phyloP scores from a whole-genome alignment of 1,140 invertebrate species.

The Brachystomella parvula region DNA sequence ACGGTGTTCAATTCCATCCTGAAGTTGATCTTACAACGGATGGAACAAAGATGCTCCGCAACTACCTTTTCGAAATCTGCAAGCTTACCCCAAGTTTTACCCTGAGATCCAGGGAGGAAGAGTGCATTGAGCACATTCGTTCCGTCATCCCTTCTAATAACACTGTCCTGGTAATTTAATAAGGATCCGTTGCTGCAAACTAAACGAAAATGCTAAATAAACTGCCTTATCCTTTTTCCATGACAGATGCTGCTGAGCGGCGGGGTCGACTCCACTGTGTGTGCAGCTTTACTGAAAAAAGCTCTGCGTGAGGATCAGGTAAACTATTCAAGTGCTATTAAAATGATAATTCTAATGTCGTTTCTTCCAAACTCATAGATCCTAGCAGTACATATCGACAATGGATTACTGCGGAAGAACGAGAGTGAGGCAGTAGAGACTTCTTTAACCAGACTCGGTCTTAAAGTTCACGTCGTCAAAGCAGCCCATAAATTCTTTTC shows the following conservation, averaged over 20 bases:
- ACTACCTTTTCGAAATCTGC: conserved; percentile 89
- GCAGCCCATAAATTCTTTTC: conserved; percentile 61
- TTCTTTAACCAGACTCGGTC: conserved; percentile 73
- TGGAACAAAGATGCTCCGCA: conserved; percentile 83
- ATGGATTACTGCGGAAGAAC: conserved; percentile 96
- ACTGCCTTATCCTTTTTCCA: conserved; percentile 19
- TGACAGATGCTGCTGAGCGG: conserved; percentile 92
- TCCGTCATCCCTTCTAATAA: conserved; percentile 73
- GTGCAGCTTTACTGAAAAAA: conserved; percentile 85
- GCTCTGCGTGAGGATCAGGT: conserved; percentile 78
- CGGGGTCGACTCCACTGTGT: conserved; percentile 97
- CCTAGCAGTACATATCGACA: conserved; percentile 95
- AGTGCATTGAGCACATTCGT: conserved; percentile 88
- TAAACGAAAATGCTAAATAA: background rate
- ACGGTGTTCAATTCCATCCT: conserved; percentile 97
- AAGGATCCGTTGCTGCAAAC: background rate
- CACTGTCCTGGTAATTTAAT: conserved; percentile 74
- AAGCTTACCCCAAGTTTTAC: conserved; percentile 81
- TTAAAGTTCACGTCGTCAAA: conserved; percentile 74
- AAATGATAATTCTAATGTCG: background rate
- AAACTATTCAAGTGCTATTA: background rate
- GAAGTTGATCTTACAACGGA: conserved; percentile 89
- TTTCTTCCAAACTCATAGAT: conserved; percentile 44
- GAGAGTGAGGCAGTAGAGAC: conserved; percentile 83
- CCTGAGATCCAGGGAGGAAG: conserved; percentile 73